These are phyloP conservation scores for Miniopterus natalensis DNA, from an alignment of 2,113 vertebrate species.

Conservation along the genomic window DNA sequence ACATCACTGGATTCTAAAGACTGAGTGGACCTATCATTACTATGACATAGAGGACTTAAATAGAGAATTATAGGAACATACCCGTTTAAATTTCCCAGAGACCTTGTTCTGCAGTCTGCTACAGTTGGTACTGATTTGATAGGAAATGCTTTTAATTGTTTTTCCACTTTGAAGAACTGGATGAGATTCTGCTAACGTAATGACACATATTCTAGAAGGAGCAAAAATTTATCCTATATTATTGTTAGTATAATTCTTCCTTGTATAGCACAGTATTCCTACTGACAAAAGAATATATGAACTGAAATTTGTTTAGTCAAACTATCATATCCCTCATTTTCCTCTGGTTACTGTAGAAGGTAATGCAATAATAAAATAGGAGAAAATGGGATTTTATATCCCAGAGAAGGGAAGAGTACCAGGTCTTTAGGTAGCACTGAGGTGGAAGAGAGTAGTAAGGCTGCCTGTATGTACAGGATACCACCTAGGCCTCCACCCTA, in stretches of 20 bases:
- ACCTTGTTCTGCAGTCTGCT: constrained; percentile 98
- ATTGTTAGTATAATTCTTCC: neutral
- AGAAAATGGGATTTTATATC: neutral
- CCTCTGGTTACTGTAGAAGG: neutral
- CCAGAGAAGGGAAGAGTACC: neutral
- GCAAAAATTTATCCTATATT: constrained; percentile 10
- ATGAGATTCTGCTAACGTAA: constrained; percentile 96
- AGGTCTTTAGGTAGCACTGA: neutral
- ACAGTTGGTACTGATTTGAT: constrained; percentile 97
- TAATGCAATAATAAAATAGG: neutral
- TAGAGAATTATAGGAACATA: constrained; percentile 81
- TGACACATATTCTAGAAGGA: constrained; percentile 93
- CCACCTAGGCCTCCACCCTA: neutral
- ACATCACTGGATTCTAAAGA: neutral
- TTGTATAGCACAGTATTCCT: neutral
- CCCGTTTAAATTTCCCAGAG: constrained; percentile 98
- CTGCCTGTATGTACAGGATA: neutral
- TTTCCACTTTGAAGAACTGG: constrained; percentile 94
- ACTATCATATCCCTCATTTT: neutral
- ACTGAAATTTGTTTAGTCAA: neutral
- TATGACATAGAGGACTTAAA: neutral
- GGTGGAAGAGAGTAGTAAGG: neutral
- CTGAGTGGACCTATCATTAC: neutral
- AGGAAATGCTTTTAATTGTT: constrained; percentile 93
- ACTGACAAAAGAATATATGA: neutral